phyloP scores from a whole-genome alignment of 2,797 vertebrate species.

The Sciurus carolinensis region DNA sequence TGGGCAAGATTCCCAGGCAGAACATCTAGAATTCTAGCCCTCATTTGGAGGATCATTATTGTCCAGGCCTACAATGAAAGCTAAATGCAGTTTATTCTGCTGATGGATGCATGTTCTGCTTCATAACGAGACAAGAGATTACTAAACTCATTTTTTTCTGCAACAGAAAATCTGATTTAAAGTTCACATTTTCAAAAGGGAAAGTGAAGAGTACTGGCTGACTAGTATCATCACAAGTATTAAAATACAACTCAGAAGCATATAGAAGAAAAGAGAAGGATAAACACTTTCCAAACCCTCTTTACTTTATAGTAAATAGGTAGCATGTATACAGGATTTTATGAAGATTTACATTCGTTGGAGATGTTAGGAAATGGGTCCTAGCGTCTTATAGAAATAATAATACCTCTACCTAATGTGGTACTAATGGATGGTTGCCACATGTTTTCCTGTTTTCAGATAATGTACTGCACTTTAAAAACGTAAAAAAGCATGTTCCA shows the following conservation, averaged over 20 bases:
- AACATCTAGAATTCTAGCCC: conserved; percentile 53
- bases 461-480: conserved; percentile 59
- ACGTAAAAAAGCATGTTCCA: conserved; percentile 39
- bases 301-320: background rate
- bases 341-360: background rate
- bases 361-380: background rate
- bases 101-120: conserved; percentile 56
- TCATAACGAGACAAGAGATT: conserved; percentile 70
- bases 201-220: conserved; percentile 32
- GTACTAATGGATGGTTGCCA: background rate
- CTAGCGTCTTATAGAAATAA: background rate
- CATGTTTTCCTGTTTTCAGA: conserved; percentile 61
- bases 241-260: conserved; percentile 51
- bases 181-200: conserved; percentile 60
- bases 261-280: conserved; percentile 11
- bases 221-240: background rate
- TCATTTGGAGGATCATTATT: conserved; percentile 62
- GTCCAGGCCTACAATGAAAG: conserved; percentile 38
- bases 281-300: background rate
- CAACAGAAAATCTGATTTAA: conserved; percentile 66
- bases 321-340: background rate
- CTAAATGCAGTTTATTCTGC: conserved; percentile 65
- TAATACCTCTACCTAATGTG: background rate
- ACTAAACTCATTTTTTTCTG: conserved; percentile 74
- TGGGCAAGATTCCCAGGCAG: conserved; percentile 69